A percentile compares a stretch with the other conserved stretches of the same genome.
Evolutionary conservation across 2,113 vertebrate species (phyloP).

Genomic region (Notothenia rossii): DNA sequence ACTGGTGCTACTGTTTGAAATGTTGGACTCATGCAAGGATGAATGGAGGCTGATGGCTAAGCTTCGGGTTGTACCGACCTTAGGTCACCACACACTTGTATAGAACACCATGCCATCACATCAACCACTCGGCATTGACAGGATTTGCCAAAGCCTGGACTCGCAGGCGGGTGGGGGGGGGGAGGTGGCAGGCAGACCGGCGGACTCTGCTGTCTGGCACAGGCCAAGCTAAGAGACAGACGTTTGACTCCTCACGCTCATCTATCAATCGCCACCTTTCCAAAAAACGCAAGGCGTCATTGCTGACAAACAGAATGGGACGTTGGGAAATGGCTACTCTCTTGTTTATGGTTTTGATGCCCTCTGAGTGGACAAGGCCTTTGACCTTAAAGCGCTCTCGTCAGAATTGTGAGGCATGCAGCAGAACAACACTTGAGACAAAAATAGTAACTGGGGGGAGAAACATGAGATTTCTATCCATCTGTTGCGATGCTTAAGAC

Average conservation of each 20-base stretch:
- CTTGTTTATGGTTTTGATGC: constrained; percentile 69
- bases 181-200: constrained; percentile 45
- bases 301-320: constrained; percentile 55
- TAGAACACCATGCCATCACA: constrained; percentile 29
- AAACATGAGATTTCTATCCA: constrained; percentile 72
- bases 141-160: constrained; percentile 50
- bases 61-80: constrained; percentile 38
- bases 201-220: constrained; percentile 58
- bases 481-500: constrained; percentile 68
- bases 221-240: constrained; percentile 52
- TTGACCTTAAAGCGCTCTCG: constrained; percentile 65
- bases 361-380: constrained; percentile 58
- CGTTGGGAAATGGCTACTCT: constrained; percentile 40
- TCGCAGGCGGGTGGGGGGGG: neutral
- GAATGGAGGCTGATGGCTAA: constrained; percentile 19
- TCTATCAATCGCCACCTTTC: constrained; percentile 75
- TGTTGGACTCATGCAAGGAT: neutral
- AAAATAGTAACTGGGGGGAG: constrained; percentile 69
- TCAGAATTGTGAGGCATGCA: constrained; percentile 53
- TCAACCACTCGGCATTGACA: constrained; percentile 56
- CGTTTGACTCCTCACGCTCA: constrained; percentile 64
- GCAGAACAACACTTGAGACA: constrained; percentile 70
- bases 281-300: constrained; percentile 60
- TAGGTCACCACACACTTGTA: constrained; percentile 38
- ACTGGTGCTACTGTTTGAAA: neutral